Percentiles rank a stretch among this genome's conserved stretches.
Conservation (phyloP, 2,113 vertebrate genomes). For the Cavia aperea region DNA sequence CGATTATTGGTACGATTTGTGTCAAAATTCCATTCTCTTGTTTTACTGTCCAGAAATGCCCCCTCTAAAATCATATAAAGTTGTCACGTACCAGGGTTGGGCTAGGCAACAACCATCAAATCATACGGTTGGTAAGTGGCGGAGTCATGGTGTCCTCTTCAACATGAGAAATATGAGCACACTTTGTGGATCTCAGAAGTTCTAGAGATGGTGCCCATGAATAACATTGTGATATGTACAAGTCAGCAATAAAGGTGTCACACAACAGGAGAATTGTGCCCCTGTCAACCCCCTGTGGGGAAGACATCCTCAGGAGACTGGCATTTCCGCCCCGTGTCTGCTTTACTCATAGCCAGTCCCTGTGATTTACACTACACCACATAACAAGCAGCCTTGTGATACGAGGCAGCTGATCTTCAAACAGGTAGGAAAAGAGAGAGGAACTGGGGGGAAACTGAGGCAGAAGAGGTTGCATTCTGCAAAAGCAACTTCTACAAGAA, state of each 20-base stretch:
- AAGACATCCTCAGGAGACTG: neutral
- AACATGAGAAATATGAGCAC: neutral
- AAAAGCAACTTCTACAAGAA: neutral
- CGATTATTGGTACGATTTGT: neutral
- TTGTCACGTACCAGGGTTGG: neutral
- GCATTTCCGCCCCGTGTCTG: neutral
- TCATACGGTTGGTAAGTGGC: neutral
- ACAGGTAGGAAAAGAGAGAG: neutral
- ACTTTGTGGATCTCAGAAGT: neutral
- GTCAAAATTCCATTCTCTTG: neutral
- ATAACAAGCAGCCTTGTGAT: neutral
- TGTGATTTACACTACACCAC: neutral
- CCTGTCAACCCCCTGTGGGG: accelerated
- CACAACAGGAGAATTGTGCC: neutral
- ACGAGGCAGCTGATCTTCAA: neutral
- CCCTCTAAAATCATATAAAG: neutral
- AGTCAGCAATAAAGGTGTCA: neutral
- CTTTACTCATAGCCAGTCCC: neutral
- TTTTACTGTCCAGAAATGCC: neutral
- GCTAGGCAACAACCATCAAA: neutral
- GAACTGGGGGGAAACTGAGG: neutral
- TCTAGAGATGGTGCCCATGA: neutral
- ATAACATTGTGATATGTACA: neutral
- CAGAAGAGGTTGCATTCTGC: neutral
- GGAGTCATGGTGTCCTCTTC: neutral